phyloP scores from a whole-genome alignment of 2,797 vertebrate species.

The Danio aesculapii region DNA sequence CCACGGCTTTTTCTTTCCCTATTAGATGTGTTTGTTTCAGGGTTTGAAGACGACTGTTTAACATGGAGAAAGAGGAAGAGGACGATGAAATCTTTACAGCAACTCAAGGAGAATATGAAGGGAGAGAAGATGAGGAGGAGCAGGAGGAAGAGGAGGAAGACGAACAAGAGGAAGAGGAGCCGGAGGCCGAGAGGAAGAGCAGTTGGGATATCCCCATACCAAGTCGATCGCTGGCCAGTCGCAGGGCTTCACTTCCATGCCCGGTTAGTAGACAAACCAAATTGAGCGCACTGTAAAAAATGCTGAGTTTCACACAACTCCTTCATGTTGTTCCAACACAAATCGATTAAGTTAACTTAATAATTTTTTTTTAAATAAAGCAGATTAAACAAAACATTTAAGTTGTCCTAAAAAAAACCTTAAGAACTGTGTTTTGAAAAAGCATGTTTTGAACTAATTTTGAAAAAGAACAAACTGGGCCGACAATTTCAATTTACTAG shows the following conservation, averaged over 20 bases:
- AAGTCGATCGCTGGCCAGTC: slow-evolving; percentile 62
- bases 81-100: slow-evolving; percentile 86
- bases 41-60: slow-evolving; percentile 6
- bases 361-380: no score
- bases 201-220: slow-evolving; percentile 54
- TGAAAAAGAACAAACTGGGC: no score
- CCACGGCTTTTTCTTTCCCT: not conserved
- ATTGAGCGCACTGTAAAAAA: not conserved
- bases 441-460: no score
- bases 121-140: slow-evolving; percentile 75
- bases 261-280: slow-evolving; percentile 66
- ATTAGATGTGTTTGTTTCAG: not conserved
- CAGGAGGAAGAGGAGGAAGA: slow-evolving; percentile 79
- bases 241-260: slow-evolving; percentile 80
- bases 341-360: no score
- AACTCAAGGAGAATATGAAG: slow-evolving; percentile 88
- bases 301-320: no score
- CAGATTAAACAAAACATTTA: no score
- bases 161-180: slow-evolving; percentile 71
- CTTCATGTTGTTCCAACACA: no score
- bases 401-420: no score
- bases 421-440: no score
- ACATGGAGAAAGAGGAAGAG: slow-evolving; percentile 86
- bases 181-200: slow-evolving; percentile 68
- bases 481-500: no score